Conservation (phyloP, 2,888 invertebrate genomes). For the Lasioglossum marginatum region DNA sequence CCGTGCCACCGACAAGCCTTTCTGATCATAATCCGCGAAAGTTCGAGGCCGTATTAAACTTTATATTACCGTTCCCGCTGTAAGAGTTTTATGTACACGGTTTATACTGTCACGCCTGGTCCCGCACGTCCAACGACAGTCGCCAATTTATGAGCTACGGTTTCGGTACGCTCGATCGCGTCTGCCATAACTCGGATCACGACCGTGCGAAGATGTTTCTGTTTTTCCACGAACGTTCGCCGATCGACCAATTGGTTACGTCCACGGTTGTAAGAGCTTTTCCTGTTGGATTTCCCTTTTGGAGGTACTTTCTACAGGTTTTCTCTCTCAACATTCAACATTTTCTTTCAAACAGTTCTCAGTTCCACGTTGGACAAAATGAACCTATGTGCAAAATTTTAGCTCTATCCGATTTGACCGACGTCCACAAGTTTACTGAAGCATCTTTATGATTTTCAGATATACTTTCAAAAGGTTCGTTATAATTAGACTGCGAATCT, state of each 20-base stretch:
- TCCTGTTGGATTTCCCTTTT: background rate
- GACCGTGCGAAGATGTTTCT: background rate
- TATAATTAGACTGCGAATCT: too few species aligned
- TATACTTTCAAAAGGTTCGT: too few species aligned
- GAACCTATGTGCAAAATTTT: too few species aligned
- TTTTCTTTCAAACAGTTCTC: too few species aligned
- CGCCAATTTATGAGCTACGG: slow-evolving; percentile 64
- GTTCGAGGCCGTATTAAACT: slow-evolving; percentile 63
- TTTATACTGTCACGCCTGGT: slow-evolving; percentile 59
- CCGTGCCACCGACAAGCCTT: slow-evolving; percentile 33
- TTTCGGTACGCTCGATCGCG: slow-evolving; percentile 46
- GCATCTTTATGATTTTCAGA: too few species aligned
- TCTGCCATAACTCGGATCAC: background rate
- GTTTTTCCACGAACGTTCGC: background rate
- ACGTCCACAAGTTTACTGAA: too few species aligned
- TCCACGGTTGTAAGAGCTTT: background rate
- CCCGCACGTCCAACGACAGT: slow-evolving; percentile 16
- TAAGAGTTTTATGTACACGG: slow-evolving; percentile 57
- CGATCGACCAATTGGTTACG: background rate
- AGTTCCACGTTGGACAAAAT: too few species aligned
- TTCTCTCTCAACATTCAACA: too few species aligned
- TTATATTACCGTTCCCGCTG: slow-evolving; percentile 52
- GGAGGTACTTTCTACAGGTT: background rate
- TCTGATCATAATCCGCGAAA: slow-evolving; percentile 63
- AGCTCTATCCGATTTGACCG: too few species aligned